A percentile compares a stretch with the other conserved stretches of the same genome.
Conservation (phyloP, 2,797 vertebrate species). For the Pantherophis vulpinus region DNA sequence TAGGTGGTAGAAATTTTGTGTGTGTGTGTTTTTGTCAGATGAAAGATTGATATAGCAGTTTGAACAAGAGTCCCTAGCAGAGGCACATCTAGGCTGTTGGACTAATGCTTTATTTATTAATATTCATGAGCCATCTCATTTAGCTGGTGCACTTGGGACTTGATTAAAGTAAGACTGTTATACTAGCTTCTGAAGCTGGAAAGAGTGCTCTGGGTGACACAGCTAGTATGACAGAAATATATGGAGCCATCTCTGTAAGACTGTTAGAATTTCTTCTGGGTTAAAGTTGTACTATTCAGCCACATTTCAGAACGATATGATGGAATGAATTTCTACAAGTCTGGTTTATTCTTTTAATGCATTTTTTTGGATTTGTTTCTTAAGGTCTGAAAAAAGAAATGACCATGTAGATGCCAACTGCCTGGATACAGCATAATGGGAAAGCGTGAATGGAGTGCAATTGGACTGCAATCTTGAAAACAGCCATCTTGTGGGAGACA, state of each 20-base stretch:
- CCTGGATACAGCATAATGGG: constrained; percentile 83
- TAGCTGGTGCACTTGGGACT: constrained; percentile 55
- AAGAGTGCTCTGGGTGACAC: constrained; percentile 44
- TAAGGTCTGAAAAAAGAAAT: constrained; percentile 86
- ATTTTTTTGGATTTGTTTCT: constrained; percentile 62
- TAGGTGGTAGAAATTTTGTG: neutral
- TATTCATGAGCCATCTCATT: constrained; percentile 72
- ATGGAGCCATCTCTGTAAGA: neutral
- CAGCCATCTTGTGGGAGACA: constrained; percentile 68
- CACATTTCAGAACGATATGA: neutral
- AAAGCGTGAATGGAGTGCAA: constrained; percentile 86
- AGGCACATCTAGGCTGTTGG: constrained; percentile 50
- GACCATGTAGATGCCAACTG: constrained; percentile 90
- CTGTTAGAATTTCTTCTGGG: neutral
- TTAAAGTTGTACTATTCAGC: neutral
- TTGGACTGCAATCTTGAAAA: constrained; percentile 90
- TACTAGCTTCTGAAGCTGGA: constrained; percentile 46
- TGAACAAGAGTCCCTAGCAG: constrained; percentile 33
- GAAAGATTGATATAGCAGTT: constrained; percentile 50
- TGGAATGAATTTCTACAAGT: neutral
- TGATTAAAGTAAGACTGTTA: constrained; percentile 54
- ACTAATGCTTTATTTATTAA: constrained; percentile 62
- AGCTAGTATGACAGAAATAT: neutral
- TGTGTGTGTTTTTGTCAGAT: constrained; percentile 44
- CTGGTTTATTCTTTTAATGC: constrained; percentile 25